phyloP scores from a whole-genome alignment of 1,140 invertebrate genomes.

The Zaprionus capensis region DNA sequence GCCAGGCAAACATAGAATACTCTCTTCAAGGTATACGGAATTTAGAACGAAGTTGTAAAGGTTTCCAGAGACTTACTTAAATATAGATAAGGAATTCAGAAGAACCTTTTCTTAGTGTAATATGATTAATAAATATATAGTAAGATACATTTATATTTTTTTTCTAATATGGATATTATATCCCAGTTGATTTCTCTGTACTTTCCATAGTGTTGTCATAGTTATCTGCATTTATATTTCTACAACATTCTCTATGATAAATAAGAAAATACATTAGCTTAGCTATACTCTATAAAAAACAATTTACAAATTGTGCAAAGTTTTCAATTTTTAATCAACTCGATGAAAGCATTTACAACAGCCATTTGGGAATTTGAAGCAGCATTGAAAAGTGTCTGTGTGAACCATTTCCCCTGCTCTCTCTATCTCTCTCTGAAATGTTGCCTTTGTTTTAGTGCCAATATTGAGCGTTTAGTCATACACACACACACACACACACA shows the following conservation, averaged over 20 bases:
- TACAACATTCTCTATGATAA: not conserved
- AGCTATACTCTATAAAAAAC: not conserved
- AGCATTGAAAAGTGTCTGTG: slow-evolving; percentile 19
- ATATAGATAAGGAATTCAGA: no score
- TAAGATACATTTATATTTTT: no score
- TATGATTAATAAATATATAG: no score
- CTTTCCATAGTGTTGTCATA: no score
- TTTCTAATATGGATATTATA: no score
- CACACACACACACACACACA: not conserved
- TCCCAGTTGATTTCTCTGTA: no score
- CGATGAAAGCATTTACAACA: slow-evolving; percentile 44
- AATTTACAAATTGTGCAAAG: slow-evolving; percentile 4
- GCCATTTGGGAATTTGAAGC: not conserved
- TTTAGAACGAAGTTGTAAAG: no score
- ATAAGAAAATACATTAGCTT: not conserved
- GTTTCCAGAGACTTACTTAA: no score
- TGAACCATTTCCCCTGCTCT: slow-evolving; percentile 5
- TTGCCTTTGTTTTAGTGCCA: slow-evolving; percentile 38
- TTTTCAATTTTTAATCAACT: slow-evolving; percentile 62
- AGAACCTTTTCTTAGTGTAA: no score
- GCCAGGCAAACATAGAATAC: not conserved
- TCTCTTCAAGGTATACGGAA: no score
- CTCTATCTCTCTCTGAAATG: slow-evolving; percentile 22
- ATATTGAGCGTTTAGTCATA: slow-evolving; percentile 3
- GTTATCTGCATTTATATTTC: not conserved